Base-by-base conservation (phyloP, 1,140 invertebrate genomes). In the Chionoecetes opilio region DNA sequence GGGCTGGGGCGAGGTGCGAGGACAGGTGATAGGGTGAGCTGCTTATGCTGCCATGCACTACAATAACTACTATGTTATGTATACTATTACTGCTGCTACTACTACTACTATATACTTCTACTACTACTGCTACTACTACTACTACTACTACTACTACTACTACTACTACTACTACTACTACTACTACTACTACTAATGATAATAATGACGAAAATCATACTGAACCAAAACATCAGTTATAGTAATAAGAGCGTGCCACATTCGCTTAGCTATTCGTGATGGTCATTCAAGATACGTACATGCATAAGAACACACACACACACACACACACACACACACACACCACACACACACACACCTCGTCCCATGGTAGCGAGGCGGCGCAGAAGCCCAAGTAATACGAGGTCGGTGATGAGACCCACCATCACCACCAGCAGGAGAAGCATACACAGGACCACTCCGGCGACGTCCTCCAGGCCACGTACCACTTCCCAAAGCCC, bases 311-410 rank as follows among this genome's bases (percentile, higher is more conserved):
- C 46, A 53, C 38, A 41, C 38, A 41, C 38, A 41, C 38, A 41
- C 38, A 41, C 38, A 41, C 38, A 41, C 38, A 41, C 38, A 41
- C 38, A 41, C 38, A 41, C 38, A 63, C 53, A 63, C 53, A 63
- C 53, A 63, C 53, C 53, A 63, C 17, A 63, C 53, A 21, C 17
- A 37, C 14, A 87, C 92, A n/a, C 8, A 94, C 93, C 93, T 34
- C 35, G 86, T 14, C 93, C 93, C 53, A n/a, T 94, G 93, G 46
- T 89, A 82, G 35, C 86, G 93, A 94, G 93, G 85, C 21, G 93
- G 86, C 32, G 86, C 26, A 90, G 93, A 94, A 87, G 93, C 93
- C 93, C 93, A 94, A 3, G 93, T 94, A 53, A 94, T 94, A 29
- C 93, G 46, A 37, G 93, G 93, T 94, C 93, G 46, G 93, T 94